phyloP scores from a whole-genome alignment of 1,140 invertebrate species.

The Drosophila sucinea region DNA sequence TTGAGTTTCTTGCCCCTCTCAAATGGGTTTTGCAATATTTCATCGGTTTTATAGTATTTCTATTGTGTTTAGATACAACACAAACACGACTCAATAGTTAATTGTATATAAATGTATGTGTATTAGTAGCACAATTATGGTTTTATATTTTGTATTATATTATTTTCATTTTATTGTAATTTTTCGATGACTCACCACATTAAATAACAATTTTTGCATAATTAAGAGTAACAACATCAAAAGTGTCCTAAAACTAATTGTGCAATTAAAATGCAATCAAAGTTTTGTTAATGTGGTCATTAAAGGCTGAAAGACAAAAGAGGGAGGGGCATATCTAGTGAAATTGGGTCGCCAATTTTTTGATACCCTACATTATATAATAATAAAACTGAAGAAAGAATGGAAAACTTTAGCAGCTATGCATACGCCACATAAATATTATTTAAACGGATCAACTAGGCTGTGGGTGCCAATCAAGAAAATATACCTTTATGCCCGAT shows the following conservation, averaged over 20 bases:
- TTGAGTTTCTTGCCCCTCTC: constrained; percentile 42
- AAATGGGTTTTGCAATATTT: constrained; percentile 25
- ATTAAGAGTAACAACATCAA: constrained; percentile 36
- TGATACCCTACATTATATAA: constrained; percentile 13
- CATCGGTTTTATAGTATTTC: background rate
- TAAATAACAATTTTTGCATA: constrained; percentile 51
- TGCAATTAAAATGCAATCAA: constrained; percentile 70
- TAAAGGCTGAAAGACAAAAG: constrained; percentile 41
- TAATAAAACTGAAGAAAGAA: constrained; percentile 24
- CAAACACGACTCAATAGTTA: too few relatives aligned
- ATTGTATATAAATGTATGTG: too few relatives aligned
- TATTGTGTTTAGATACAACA: background rate
- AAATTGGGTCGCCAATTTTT: background rate
- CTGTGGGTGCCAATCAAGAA: background rate
- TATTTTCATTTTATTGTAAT: constrained; percentile 6
- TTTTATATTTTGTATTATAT: background rate
- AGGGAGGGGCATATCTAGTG: background rate
- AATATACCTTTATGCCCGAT: background rate
- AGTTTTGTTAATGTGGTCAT: constrained; percentile 60
- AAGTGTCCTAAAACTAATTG: constrained; percentile 46
- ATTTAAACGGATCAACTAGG: background rate
- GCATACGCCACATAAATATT: background rate
- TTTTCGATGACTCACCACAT: constrained; percentile 23
- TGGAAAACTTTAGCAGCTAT: background rate
- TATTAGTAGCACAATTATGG: too few relatives aligned